Conservation (phyloP, 2,888 invertebrate species). For the Sclerodermus sp. region DNA sequence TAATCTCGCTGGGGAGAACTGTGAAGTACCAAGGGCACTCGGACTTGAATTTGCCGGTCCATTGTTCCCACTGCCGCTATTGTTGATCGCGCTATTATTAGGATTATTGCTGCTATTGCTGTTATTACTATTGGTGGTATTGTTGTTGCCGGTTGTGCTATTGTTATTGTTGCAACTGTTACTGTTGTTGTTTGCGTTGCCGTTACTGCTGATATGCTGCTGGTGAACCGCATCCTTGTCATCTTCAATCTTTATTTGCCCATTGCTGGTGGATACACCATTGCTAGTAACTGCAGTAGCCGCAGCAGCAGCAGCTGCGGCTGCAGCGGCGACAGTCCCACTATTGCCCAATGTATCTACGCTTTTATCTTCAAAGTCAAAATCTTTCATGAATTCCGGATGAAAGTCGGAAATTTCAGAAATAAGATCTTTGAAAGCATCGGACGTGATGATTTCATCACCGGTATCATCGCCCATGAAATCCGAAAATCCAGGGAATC, state of each 20-base stretch:
- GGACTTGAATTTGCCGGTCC: constrained; percentile 50
- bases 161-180: background rate
- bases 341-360: constrained; percentile 41
- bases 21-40: constrained; percentile 57
- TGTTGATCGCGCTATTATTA: constrained; percentile 46
- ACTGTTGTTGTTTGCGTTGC: constrained; percentile 29
- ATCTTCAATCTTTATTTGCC: constrained; percentile 54
- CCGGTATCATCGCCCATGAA: constrained; percentile 83
- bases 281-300: constrained; percentile 26
- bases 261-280: constrained; percentile 38
- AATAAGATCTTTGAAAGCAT: constrained; percentile 83
- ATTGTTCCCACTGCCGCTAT: constrained; percentile 32
- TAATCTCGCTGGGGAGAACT: constrained; percentile 59
- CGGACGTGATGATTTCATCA: constrained; percentile 74
- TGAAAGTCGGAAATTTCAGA: constrained; percentile 82
- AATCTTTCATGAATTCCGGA: constrained; percentile 81
- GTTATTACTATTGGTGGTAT: constrained; percentile 14
- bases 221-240: constrained; percentile 51
- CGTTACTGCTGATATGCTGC: too few relatives aligned
- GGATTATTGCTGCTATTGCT: constrained; percentile 22
- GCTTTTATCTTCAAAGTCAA: constrained; percentile 70
- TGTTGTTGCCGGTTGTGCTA: constrained; percentile 15
- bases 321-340: constrained; percentile 23
- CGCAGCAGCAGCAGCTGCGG: constrained; percentile 32
- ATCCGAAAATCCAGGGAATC: constrained; percentile 78